Conservation (phyloP, 2,888 invertebrate genomes). For the Phaonia tiefii region DNA sequence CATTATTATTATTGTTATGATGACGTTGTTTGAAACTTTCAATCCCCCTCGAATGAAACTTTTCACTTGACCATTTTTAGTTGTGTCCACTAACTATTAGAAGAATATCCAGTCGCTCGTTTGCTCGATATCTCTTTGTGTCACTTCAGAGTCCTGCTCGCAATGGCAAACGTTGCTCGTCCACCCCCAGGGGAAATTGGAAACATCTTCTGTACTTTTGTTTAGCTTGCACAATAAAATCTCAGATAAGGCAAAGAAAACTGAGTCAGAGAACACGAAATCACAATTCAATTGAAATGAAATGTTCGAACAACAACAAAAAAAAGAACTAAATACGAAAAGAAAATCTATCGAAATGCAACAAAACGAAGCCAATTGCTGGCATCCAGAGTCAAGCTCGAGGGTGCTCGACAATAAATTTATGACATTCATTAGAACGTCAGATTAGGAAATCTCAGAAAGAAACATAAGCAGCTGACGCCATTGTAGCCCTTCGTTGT, state of each 20-base stretch:
- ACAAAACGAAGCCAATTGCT: constrained; percentile 78
- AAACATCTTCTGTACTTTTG: constrained; percentile 47
- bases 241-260: constrained; percentile 55
- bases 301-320: constrained; percentile 52
- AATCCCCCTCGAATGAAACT: constrained; percentile 69
- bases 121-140: constrained; percentile 39
- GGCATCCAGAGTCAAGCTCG: constrained; percentile 59
- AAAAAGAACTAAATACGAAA: not conserved
- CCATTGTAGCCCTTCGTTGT: constrained; percentile 61
- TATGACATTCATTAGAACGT: constrained; percentile 80
- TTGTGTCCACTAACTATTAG: constrained; percentile 37
- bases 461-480: constrained; percentile 76
- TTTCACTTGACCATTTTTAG: constrained; percentile 77
- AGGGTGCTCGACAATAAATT: constrained; percentile 77
- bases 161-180: constrained; percentile 25
- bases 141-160: constrained; percentile 29
- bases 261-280: constrained; percentile 64
- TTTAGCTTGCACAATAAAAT: constrained; percentile 53
- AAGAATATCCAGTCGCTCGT: not conserved
- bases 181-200: constrained; percentile 66
- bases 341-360: constrained; percentile 58
- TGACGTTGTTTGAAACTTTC: constrained; percentile 18
- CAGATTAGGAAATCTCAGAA: constrained; percentile 77
- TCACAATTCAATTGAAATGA: constrained; percentile 72
- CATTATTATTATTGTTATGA: constrained; percentile 40